Conservation (phyloP, 1,140 invertebrate genomes). For the Zaprionus vittiger region DNA sequence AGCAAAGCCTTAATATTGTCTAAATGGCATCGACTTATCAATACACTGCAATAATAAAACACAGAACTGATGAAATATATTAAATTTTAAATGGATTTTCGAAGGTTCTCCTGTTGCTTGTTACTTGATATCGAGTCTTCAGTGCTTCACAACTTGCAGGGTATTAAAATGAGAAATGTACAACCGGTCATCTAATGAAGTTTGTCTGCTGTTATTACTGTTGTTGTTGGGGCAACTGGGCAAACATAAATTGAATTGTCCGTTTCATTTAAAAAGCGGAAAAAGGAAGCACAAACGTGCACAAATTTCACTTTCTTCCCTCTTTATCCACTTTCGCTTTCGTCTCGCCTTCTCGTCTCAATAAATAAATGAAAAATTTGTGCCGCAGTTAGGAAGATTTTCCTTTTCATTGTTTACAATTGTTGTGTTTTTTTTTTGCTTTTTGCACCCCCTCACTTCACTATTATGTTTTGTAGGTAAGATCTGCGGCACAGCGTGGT, state of each 20-base stretch:
- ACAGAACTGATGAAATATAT: background rate
- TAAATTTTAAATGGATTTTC: background rate
- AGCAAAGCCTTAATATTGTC: background rate
- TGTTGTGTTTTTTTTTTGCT: conserved; percentile 54
- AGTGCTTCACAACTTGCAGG: background rate
- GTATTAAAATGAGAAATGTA: conserved; percentile 38
- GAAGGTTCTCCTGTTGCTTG: background rate
- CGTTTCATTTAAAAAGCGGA: conserved; percentile 76
- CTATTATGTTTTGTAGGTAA: conserved; percentile 48
- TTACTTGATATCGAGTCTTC: background rate
- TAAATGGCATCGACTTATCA: background rate
- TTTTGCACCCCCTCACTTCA: conserved; percentile 8
- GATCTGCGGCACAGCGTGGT: conserved; percentile 57
- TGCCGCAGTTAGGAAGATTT: conserved; percentile 72
- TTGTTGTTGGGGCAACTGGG: conserved; percentile 42
- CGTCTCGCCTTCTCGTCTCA: conserved; percentile 59
- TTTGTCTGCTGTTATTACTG: conserved; percentile 51
- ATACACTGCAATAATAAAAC: conserved; percentile 1
- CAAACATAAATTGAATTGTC: conserved; percentile 79
- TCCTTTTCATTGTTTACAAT: conserved; percentile 76
- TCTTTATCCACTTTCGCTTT: conserved; percentile 37
- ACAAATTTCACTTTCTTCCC: conserved; percentile 58
- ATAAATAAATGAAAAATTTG: conserved; percentile 82
- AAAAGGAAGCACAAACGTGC: conserved; percentile 57
- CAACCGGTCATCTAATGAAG: conserved; percentile 58